Percentiles rank a stretch among this genome's conserved stretches.
phyloP scores from a whole-genome alignment of 2,888 invertebrate genomes.

The Allophyes oxyacanthae region DNA sequence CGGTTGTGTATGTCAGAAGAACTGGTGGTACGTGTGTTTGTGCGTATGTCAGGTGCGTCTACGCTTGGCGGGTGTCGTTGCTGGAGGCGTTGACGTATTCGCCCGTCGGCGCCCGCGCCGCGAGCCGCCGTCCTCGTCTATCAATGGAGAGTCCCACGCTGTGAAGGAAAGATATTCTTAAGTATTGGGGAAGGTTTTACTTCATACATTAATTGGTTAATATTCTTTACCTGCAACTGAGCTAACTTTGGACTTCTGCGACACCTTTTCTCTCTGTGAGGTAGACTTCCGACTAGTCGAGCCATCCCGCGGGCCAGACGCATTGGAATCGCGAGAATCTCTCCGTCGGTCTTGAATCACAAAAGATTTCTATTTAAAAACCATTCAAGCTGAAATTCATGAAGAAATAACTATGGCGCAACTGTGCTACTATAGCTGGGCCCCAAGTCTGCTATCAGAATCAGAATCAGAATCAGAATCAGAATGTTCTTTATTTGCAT shows the following conservation, averaged over 20 bases:
- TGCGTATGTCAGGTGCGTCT: conserved; percentile 80
- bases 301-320: conserved; percentile 81
- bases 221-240: conserved; percentile 68
- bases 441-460: no score
- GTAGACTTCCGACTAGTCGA: conserved; percentile 79
- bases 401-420: no score
- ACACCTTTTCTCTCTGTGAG: conserved; percentile 76
- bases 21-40: conserved; percentile 72
- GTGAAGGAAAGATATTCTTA: conserved; percentile 22
- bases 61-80: conserved; percentile 78
- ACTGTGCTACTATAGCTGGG: no score
- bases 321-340: conserved; percentile 86
- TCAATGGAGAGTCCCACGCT: conserved; percentile 78
- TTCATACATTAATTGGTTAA: no score
- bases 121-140: conserved; percentile 75
- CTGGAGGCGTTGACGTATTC: conserved; percentile 80
- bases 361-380: background rate
- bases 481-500: no score
- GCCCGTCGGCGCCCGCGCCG: conserved; percentile 80
- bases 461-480: no score
- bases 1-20: conserved; percentile 72
- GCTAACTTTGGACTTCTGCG: conserved; percentile 71
- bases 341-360: conserved; percentile 75
- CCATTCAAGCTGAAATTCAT: no score
- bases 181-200: no score